Evolutionary conservation across 2,113 vertebrate genomes (phyloP), one percentile per base, ranked within the genome.

Genomic region (Sylvietta virens): DNA sequence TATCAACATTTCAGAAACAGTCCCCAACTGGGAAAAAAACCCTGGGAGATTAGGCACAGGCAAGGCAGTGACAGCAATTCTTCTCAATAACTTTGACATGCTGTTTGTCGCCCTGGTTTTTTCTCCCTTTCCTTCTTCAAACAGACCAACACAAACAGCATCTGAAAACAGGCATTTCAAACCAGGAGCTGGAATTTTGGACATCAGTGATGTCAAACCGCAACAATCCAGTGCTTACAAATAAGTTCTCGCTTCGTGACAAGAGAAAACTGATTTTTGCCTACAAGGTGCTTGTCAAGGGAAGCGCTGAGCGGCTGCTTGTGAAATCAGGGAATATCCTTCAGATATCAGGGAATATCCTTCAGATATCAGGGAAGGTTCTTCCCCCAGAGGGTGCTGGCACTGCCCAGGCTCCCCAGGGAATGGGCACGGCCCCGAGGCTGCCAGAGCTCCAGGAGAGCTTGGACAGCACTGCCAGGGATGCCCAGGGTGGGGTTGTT

Each of bases 91-190:
- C 44, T 62, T 35, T 90, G 92, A 96, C 70, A 12, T 24, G 35
- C 44, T 31, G 48, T n/a, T 42, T 27, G 47, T 60, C 19, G 9
- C 12, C 23, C 22, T 77, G 64, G 10, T 90, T 77, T 45, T 47
- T 11, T 4, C 7, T 19, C 9, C 30, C 9, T 13, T 22, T 15
- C 31, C 45, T 42, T 45, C 56, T 88, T 86, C 81, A 72, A 72
- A 90, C 78, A 81, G 86, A 21, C 76, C 89, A 92, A 70, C 69
- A 78, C 85, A 91, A 85, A 51, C 81, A 91, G 96, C 87, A 67
- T 81, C 48, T 64, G 47, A n/a, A 89, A 96, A n/a, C 90, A 94
- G 66, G 70, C 73, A 3, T 44, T 95, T 84, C 90, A 60, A 92
- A 81, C 54, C 0, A 10, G 70, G 64, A 56, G 61, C 23, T 35